A percentile compares a stretch with the other conserved stretches of the same genome.
These are phyloP conservation scores for Agriopis leucophaearia DNA, from an alignment of 2,888 invertebrate species.

Conservation along the genomic window DNA sequence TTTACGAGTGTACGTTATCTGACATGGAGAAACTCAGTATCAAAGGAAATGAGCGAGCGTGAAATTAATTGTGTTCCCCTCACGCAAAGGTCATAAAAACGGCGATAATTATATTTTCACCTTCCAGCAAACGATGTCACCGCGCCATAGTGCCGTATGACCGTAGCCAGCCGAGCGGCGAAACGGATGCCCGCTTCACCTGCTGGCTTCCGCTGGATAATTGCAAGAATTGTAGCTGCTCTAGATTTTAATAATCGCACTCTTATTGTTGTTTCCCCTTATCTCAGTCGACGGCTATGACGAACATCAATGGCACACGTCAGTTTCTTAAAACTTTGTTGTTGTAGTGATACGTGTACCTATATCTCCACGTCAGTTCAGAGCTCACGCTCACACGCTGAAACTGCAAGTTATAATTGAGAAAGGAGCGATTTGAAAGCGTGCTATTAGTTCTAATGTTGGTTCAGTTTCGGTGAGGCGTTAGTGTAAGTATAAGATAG, in stretches of 20 bases:
- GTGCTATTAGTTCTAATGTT: slow-evolving; percentile 34
- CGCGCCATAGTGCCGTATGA: slow-evolving; percentile 48
- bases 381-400: slow-evolving; percentile 12
- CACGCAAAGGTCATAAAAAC: slow-evolving; percentile 43
- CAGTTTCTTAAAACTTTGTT: slow-evolving; percentile 3
- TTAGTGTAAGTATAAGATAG: slow-evolving; percentile 59
- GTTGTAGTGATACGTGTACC: not conserved
- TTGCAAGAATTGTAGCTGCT: slow-evolving; percentile 68
- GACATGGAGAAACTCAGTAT: slow-evolving; percentile 38
- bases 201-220: slow-evolving; percentile 79
- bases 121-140: slow-evolving; percentile 57
- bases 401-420: slow-evolving; percentile 20
- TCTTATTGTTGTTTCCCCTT: slow-evolving; percentile 24
- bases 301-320: slow-evolving; percentile 18
- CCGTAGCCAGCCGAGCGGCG: slow-evolving; percentile 54
- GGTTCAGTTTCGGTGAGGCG: slow-evolving; percentile 60
- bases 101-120: slow-evolving; percentile 44
- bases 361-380: slow-evolving; percentile 12
- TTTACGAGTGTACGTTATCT: slow-evolving; percentile 42
- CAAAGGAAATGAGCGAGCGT: slow-evolving; percentile 33
- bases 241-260: slow-evolving; percentile 42
- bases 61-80: slow-evolving; percentile 31
- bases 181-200: slow-evolving; percentile 81
- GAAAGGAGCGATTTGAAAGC: slow-evolving; percentile 19
- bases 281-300: slow-evolving; percentile 19